Evolutionary conservation across 2,797 vertebrate species (phyloP).

Genomic region (Gallinago solitaria): DNA sequence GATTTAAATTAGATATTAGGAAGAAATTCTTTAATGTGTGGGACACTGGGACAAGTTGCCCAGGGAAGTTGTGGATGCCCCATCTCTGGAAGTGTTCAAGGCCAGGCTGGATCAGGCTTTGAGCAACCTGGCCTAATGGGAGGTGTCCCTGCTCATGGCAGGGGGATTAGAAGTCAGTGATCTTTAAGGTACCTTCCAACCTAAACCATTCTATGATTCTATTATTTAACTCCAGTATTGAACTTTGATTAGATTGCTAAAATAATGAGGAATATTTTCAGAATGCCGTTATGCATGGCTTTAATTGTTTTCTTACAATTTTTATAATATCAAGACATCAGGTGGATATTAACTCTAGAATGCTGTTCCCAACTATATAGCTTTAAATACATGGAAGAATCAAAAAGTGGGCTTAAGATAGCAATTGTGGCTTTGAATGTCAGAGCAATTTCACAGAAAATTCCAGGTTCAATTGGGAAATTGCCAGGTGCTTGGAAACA

Average conservation of each 20-base stretch:
- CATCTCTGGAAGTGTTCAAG: too few species aligned
- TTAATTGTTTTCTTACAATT: not conserved
- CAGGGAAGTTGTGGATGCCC: too few species aligned
- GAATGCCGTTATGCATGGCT: not conserved
- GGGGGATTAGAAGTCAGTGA: too few species aligned
- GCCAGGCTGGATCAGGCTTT: too few species aligned
- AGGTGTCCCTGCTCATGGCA: too few species aligned
- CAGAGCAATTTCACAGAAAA: not conserved
- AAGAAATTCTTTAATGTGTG: too few species aligned
- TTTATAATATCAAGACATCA: not conserved
- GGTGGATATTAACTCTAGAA: not conserved
- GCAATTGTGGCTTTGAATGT: not conserved
- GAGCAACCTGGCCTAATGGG: too few species aligned
- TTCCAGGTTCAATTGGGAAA: not conserved
- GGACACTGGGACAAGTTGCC: too few species aligned
- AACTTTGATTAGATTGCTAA: not conserved
- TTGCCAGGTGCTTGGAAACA: not conserved
- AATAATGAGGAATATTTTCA: not conserved
- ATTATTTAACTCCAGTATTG: not conserved
- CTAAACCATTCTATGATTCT: too few species aligned
- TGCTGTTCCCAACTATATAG: not conserved
- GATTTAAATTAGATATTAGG: too few species aligned
- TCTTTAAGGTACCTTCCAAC: too few species aligned
- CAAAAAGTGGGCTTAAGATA: not conserved
- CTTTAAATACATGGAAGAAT: not conserved